Percentiles rank a stretch among this genome's conserved stretches.
Conservation (phyloP, 2,113 vertebrate genomes). For the Melanostigma gelatinosum region DNA sequence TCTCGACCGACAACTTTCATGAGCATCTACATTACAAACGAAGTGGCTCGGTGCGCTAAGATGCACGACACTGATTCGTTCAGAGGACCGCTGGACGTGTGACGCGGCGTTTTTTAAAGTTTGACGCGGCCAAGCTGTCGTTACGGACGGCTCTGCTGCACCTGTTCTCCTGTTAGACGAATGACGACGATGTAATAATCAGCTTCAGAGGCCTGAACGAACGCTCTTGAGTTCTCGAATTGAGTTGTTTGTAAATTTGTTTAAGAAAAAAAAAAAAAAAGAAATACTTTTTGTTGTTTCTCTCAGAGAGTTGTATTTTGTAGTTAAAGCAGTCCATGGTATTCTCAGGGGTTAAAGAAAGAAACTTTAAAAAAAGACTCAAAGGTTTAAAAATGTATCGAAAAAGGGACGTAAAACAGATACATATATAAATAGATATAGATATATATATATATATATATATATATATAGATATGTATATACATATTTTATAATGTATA, state of each 20-base stretch:
- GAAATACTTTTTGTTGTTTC: constrained; percentile 49
- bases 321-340: constrained; percentile 77
- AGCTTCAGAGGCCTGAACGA: constrained; percentile 61
- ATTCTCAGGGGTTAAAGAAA: constrained; percentile 83
- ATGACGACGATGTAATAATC: constrained; percentile 56
- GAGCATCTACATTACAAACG: neutral
- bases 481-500: constrained; percentile 67
- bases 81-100: neutral
- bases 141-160: constrained; percentile 39
- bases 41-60: too few relatives aligned
- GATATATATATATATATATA: constrained; percentile 23
- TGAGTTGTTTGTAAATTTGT: constrained; percentile 57
- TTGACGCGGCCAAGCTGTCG: constrained; percentile 39
- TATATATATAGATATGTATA: constrained; percentile 6
- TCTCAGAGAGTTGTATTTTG: constrained; percentile 76
- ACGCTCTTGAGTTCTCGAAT: too few relatives aligned
- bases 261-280: constrained; percentile 9
- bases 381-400: constrained; percentile 67
- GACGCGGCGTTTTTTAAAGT: neutral
- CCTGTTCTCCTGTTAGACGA: constrained; percentile 22
- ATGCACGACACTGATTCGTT: neutral
- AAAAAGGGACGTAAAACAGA: constrained; percentile 68
- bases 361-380: constrained; percentile 56
- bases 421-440: constrained; percentile 57
- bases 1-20: neutral